Evolutionary conservation across 2,113 vertebrate species (phyloP).

Genomic region (Puntigrus tetrazona): DNA sequence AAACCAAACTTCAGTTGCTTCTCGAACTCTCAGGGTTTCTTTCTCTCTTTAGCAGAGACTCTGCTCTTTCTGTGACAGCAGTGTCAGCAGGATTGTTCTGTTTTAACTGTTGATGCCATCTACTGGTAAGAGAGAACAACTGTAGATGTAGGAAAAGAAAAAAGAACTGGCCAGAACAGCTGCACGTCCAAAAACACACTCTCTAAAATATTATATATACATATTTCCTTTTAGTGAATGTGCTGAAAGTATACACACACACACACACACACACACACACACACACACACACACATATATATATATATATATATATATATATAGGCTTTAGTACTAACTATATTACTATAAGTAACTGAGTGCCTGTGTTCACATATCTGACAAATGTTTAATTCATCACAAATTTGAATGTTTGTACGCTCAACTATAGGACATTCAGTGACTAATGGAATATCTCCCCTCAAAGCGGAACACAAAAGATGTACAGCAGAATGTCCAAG

Average conservation of each 20-base stretch:
- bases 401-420: neutral
- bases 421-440: neutral
- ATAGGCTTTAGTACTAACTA: too few relatives aligned
- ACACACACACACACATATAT: too few relatives aligned
- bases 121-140: constrained; percentile 65
- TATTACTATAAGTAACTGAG: too few relatives aligned
- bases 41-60: neutral
- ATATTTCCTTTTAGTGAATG: too few relatives aligned
- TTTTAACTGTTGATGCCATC: constrained; percentile 70
- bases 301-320: too few relatives aligned
- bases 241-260: too few relatives aligned
- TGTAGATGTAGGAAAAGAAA: constrained; percentile 48
- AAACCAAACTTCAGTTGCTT: neutral
- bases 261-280: too few relatives aligned
- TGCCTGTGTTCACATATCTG: neutral
- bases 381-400: neutral
- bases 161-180: neutral
- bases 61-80: neutral
- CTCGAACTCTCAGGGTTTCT: neutral
- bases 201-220: too few relatives aligned
- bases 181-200: neutral
- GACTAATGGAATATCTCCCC: neutral
- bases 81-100: constrained; percentile 19
- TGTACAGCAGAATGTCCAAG: neutral
- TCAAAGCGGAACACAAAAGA: neutral